Base-by-base conservation (phyloP, 2,113 vertebrate genomes). In the Haemorhous mexicanus region DNA sequence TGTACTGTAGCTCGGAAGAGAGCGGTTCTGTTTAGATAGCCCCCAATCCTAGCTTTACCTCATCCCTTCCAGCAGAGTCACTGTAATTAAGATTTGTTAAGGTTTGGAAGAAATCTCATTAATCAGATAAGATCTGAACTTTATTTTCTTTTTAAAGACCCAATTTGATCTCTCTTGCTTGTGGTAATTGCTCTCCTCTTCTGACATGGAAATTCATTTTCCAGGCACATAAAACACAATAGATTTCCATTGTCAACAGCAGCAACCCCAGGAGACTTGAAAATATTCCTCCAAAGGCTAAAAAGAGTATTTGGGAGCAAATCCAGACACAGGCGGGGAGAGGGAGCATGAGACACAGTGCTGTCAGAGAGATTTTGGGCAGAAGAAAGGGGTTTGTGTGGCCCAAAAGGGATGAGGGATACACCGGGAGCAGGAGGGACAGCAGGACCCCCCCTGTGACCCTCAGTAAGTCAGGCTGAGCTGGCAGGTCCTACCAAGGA, bases 131-230 rank as follows among this genome's bases (percentile, higher is more conserved):
- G 94, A 97, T 96, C 95, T 95, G 94, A 97, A 97, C 81, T 94
- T 97, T 96, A 95, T 96, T 96, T 96, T 96, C 95, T 96, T 96
- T 97, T 96, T 96, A 94, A 96, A 97, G 94, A 96, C 94, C 96
- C 94, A 96, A 96, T 96, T 96, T 96, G 90, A 95, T 95, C 94
- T 95, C 92, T 94, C 94, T 94, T 95, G 89, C 94, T 95, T 95
- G 94, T 94, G 96, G 94, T 95, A 95, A 97, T 96, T 93, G 93
- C 93, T 93, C 96, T 96, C 93, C 94, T 97, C 93, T 95, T 95
- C 95, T 96, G 94, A 96, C 96, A 94, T 95, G 92, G 88, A 96
- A 96, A 97, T 97, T 95, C 96, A 96, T 96, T 97, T 96, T 95
- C 95, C 86, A 95, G 91, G 95, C 95, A 94, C 95, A 96, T 95